Evolutionary conservation across 2,797 vertebrate species (phyloP), one percentile per base, ranked within the genome.

Genomic region (Anguilla obscura): DNA sequence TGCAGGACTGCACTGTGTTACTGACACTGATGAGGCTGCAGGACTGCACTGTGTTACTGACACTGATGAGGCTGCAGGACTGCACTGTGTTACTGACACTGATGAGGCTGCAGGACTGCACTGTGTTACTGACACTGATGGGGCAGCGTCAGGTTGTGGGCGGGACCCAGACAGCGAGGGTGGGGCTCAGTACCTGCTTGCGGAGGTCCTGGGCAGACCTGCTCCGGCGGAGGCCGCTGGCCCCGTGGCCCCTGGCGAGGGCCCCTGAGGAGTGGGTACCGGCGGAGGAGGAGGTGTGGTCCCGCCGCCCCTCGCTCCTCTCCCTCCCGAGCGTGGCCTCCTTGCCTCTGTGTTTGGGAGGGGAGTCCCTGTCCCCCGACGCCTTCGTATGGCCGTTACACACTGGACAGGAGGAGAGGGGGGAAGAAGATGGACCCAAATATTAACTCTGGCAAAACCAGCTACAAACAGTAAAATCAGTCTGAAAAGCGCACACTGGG

Each of bases 171-270:
- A 18, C 16, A n/a, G 24, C 1, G 24, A 30, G 63, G 63, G 9
- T 2, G 21, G 10, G 5, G 24, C 24, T 8, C 30, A 0, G 93
- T 94, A 97, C 96, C 96, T 97, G 96, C 91, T 96, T 97, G 92
- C 95, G 93, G 95, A 96, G 96, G 93, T 97, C 96, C 96, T 97
- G 96, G 96, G 96, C 95, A 93, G 95, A 93, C 94, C 94, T 94
- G 91, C 94, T 95, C 90, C 94, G 94, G 93, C 94, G 87, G 80
- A 94, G 95, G 93, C 95, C 94, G 93, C 92, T 95, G 92, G 95
- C 92, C 16, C 93, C 86, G 86, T 94, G 94, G 93, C 96, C 96
- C 95, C 94, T 96, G 89, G 93, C 88, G 0, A 93, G 93, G 93
- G 96, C 92, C 91, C 93, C 94, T 63, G 90, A 89, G 90, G 94